These are phyloP conservation scores for Clarias fuscus DNA, from an alignment of 2,797 vertebrate species.

Conservation along the genomic window DNA sequence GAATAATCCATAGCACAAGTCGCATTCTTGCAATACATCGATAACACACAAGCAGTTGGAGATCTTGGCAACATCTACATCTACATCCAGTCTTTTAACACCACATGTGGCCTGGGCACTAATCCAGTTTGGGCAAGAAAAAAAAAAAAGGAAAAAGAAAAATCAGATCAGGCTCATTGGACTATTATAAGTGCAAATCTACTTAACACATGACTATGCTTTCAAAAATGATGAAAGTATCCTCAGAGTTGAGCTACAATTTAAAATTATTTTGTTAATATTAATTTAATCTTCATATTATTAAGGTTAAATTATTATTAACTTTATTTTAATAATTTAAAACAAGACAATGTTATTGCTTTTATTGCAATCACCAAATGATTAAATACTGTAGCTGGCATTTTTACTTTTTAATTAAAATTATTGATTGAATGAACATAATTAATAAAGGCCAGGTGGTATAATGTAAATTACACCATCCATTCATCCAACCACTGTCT, in stretches of 20 bases:
- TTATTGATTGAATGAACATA: not conserved
- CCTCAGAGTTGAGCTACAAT: no score
- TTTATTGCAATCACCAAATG: not conserved
- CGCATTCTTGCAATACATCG: not conserved
- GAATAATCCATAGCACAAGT: not conserved
- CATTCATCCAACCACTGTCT: no score
- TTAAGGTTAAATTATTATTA: no score
- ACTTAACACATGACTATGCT: not conserved
- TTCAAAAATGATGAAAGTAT: not conserved
- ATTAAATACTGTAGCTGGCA: not conserved
- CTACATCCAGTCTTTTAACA: slow-evolving; percentile 7
- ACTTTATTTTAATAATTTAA: not conserved
- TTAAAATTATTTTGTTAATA: no score
- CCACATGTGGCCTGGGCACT: not conserved
- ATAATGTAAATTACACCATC: slow-evolving; percentile 4
- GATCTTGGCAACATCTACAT: not conserved
- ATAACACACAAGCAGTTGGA: slow-evolving; percentile 16
- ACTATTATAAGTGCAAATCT: not conserved
- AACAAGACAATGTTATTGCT: not conserved
- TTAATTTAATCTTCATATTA: no score
- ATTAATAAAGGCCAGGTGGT: not conserved
- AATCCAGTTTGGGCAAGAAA: not conserved
- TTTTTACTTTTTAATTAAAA: not conserved
- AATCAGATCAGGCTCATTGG: not conserved
- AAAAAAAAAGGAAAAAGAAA: not conserved